These are phyloP conservation scores for Lophotriccus pileatus DNA, from an alignment of 2,797 vertebrate species.

Conservation along the genomic window DNA sequence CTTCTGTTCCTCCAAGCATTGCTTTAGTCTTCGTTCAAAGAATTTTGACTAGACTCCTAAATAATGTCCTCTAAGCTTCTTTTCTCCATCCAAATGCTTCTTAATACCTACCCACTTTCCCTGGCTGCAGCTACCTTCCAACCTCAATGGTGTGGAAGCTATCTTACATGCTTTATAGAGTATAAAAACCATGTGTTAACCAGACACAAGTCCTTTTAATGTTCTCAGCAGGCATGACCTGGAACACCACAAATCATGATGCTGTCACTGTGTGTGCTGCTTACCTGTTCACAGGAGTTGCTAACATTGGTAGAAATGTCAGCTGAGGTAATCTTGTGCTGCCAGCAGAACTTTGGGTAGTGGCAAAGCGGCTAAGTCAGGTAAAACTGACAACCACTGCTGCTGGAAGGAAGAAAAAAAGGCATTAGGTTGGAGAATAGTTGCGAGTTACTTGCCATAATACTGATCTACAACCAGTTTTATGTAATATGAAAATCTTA, in stretches of 20 bases:
- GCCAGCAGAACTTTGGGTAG: neutral
- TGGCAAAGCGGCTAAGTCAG: neutral
- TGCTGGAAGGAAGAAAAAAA: neutral
- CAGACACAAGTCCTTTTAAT: neutral
- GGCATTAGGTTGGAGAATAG: neutral
- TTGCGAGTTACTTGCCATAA: neutral
- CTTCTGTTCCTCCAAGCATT: neutral
- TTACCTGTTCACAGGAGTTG: neutral
- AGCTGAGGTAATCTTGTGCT: neutral
- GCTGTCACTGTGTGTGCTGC: neutral
- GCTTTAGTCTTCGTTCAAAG: neutral
- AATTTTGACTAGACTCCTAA: neutral
- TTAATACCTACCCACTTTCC: neutral
- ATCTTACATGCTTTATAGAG: neutral
- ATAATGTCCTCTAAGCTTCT: neutral
- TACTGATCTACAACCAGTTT: neutral
- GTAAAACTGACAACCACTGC: neutral
- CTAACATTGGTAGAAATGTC: neutral
- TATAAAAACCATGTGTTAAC: neutral
- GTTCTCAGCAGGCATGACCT: neutral
- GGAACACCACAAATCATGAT: neutral
- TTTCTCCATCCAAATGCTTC: neutral
- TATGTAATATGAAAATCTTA: neutral
- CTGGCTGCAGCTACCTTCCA: neutral
- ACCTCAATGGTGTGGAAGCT: neutral